Conservation (phyloP, 2,113 vertebrate species). For the Bubo blakistoni region DNA sequence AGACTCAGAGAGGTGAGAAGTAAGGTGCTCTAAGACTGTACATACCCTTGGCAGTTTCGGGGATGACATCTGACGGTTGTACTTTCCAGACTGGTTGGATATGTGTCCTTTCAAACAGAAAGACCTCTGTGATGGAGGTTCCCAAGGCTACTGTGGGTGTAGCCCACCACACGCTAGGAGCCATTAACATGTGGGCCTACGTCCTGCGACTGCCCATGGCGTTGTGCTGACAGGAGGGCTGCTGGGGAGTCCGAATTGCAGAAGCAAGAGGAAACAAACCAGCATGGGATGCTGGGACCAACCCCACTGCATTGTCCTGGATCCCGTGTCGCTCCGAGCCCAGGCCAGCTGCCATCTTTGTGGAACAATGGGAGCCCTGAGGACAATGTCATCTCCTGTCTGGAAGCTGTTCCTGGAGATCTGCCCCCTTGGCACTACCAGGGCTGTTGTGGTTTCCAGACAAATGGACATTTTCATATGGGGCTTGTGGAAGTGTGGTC, state of each 20-base stretch:
- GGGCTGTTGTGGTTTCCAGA: background rate
- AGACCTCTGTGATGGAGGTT: background rate
- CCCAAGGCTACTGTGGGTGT: background rate
- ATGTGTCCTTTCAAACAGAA: background rate
- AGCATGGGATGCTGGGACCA: slow-evolving; percentile 19
- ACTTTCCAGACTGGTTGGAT: background rate
- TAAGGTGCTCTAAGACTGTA: background rate
- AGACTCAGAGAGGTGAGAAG: background rate
- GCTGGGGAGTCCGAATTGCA: background rate
- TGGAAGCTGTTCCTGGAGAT: background rate
- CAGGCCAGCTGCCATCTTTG: background rate
- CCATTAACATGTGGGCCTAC: background rate
- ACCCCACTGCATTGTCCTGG: slow-evolving; percentile 14
- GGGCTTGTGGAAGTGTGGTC: background rate
- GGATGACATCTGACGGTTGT: background rate
- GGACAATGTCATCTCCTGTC: slow-evolving; percentile 9
- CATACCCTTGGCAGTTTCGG: background rate
- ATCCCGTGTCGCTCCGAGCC: background rate
- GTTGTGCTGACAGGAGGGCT: background rate
- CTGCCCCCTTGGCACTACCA: background rate
- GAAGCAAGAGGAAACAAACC: background rate
- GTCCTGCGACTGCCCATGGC: background rate
- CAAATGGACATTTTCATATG: background rate
- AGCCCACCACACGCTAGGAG: background rate
- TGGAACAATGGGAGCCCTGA: slow-evolving; percentile 36